Conservation (phyloP, 2,888 invertebrate species). For the Rotaria magnacalcarata region DNA sequence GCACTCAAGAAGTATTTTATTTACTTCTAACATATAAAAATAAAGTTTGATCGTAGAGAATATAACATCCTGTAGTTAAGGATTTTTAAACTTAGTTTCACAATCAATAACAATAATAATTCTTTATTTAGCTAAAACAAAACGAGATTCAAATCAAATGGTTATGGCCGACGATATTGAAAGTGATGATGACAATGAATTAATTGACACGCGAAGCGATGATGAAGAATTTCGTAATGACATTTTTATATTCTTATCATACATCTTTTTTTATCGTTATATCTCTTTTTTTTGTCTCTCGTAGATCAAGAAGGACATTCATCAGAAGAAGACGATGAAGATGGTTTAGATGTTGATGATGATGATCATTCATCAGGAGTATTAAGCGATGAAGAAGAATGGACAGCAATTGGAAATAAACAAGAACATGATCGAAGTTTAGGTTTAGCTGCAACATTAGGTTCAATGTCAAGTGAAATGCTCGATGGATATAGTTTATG, state of each 20-base stretch:
- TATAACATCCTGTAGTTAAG: too few relatives aligned
- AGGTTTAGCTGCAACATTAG: neutral
- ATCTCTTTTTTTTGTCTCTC: neutral
- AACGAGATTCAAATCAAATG: neutral
- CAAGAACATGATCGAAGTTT: neutral
- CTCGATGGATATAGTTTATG: slow-evolving; percentile 22
- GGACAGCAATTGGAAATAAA: neutral
- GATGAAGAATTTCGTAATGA: slow-evolving; percentile 21
- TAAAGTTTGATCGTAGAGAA: too few relatives aligned
- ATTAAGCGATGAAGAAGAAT: neutral
- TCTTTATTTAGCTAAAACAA: neutral
- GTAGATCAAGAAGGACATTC: slow-evolving; percentile 5
- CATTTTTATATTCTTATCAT: neutral
- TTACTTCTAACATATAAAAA: too few relatives aligned
- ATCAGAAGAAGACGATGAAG: slow-evolving; percentile 25
- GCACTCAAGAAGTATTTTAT: too few relatives aligned
- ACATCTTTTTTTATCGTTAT: too few relatives aligned
- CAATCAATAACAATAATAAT: neutral
- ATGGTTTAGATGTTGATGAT: slow-evolving; percentile 2
- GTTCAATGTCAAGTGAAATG: neutral
- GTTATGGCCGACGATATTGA: neutral
- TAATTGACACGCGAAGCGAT: neutral
- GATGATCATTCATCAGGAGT: neutral
- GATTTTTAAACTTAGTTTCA: too few relatives aligned
- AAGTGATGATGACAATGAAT: neutral